These are phyloP conservation scores for Laticauda colubrina DNA, from an alignment of 2,113 vertebrate species.

Conservation along the genomic window DNA sequence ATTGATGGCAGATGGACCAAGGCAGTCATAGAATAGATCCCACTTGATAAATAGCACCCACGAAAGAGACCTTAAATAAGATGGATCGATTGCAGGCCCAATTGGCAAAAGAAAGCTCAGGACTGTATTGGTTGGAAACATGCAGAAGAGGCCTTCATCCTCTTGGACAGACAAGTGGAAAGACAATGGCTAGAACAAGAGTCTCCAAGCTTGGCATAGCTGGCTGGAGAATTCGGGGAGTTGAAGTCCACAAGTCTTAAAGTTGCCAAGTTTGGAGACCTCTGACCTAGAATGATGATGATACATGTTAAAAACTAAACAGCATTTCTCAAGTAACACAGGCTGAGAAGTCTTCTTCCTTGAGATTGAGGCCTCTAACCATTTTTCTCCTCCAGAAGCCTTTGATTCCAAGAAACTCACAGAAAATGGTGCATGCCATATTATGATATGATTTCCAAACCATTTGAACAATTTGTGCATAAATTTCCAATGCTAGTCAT, in stretches of 20 bases:
- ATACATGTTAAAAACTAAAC: not conserved
- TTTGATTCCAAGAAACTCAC: not conserved
- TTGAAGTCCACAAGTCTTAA: no score
- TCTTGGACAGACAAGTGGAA: not conserved
- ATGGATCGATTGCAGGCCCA: not conserved
- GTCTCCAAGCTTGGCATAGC: no score
- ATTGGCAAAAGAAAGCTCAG: not conserved
- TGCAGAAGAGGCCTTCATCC: not conserved
- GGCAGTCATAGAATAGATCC: not conserved
- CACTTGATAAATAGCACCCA: not conserved
- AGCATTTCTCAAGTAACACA: not conserved
- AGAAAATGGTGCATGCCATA: not conserved
- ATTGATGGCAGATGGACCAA: not conserved
- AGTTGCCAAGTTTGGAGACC: no score
- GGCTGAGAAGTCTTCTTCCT: not conserved
- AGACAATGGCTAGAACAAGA: not conserved
- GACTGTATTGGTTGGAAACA: not conserved
- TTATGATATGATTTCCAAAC: not conserved
- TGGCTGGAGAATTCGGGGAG: no score
- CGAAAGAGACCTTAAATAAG: not conserved
- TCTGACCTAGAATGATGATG: not conserved
- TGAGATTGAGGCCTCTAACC: not conserved
- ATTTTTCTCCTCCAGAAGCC: not conserved
- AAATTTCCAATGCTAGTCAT: not conserved
- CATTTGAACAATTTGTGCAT: not conserved